Evolutionary conservation across 2,888 invertebrate species (phyloP), one percentile per base, ranked within the genome.

Genomic region (Cerastis rubricosa): DNA sequence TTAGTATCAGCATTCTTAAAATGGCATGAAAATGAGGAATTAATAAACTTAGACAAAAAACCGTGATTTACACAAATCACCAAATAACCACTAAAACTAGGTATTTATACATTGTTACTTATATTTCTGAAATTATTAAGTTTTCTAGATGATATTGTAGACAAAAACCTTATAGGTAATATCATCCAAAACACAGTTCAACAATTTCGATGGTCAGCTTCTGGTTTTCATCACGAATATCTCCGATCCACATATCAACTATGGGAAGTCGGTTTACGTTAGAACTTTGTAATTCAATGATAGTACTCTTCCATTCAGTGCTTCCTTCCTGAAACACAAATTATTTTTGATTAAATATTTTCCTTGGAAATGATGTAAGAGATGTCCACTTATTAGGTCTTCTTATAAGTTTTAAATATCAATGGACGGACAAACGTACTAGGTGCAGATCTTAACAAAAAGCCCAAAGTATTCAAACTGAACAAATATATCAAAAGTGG

Each of bases 121-220:
- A 35, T 35, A 3, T 35, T 2, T 35, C 2, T 35, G 35, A 35
- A 35, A 35, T 35, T 35, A 35, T 35, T 35, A 35, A 35, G 35
- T 35, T 35, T 35, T 35, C 35, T 35, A 35, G 35, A 35, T 35
- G 35, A 35, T 35, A 57, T 25, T 25, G 25, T 57, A 17, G 25
- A 57, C 25, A 57, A 57, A 57, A n/a, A 7, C 22, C 35, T 35
- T 1, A 35, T 35, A 9, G 11, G 11, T 40, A 40, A 63, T 35
- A 19, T 79, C 35, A 90, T 61, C 77, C 66, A 76, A 91, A 92
- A 76, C 92, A 92, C n/a, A 92, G 51, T 59, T 91, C 83, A 40
- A 81, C 2, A 66, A 85, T 82, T 74, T 91, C 89, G 4, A 92
- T 71, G 22, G 9, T 68, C 29, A 91, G 45, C 11, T 59, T 66